phyloP scores from a whole-genome alignment of 2,113 vertebrate species.

The Romanogobio albipinnatus region DNA sequence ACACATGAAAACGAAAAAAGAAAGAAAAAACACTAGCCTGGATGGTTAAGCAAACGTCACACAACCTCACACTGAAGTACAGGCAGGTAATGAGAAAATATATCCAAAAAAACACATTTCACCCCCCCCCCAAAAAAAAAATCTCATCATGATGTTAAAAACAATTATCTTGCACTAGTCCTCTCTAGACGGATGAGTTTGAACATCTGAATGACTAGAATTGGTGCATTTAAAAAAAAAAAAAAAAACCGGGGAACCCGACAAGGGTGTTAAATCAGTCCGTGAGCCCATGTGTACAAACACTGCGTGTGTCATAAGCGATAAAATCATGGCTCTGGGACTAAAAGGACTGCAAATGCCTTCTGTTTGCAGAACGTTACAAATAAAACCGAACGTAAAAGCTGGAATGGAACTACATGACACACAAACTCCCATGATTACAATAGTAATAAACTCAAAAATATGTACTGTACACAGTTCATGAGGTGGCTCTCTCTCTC shows the following conservation, averaged over 20 bases:
- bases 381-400: too few relatives aligned
- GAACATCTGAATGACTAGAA: background rate
- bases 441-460: conserved; percentile 56
- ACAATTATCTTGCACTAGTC: conserved; percentile 40
- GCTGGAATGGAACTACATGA: too few relatives aligned
- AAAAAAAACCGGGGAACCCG: too few relatives aligned
- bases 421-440: conserved; percentile 33
- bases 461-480: conserved; percentile 49
- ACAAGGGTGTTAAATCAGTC: too few relatives aligned
- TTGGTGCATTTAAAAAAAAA: too few relatives aligned
- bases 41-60: conserved; percentile 66
- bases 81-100: conserved; percentile 53
- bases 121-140: background rate
- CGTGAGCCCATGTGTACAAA: too few relatives aligned
- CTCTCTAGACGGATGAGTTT: background rate
- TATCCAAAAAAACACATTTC: conserved; percentile 61
- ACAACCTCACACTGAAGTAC: conserved; percentile 56
- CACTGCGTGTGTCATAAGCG: too few relatives aligned
- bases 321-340: too few relatives aligned
- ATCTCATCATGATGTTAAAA: conserved; percentile 45
- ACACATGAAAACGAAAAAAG: background rate
- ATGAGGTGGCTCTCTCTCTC: conserved; percentile 13
- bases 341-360: too few relatives aligned
- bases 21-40: conserved; percentile 12
- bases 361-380: too few relatives aligned